Evolutionary conservation across 2,797 vertebrate species (phyloP).

Genomic region (Coilia nasus): DNA sequence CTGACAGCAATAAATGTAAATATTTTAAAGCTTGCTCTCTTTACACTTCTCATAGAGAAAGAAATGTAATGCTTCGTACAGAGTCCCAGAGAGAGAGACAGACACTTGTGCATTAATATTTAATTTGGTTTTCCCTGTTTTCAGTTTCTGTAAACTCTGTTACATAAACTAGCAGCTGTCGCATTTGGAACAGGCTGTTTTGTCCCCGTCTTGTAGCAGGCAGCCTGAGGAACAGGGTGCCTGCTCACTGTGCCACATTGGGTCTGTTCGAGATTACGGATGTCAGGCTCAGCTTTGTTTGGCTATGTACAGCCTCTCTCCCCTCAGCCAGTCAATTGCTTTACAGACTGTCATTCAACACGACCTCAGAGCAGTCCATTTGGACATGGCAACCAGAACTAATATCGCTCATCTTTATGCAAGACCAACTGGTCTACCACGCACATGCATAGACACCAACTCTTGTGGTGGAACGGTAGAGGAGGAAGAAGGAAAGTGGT

Average conservation of each 20-base stretch:
- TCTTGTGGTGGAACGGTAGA: neutral
- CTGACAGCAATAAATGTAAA: conserved; percentile 19
- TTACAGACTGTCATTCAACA: neutral
- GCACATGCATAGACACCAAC: neutral
- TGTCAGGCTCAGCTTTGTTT: neutral
- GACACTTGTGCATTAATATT: neutral
- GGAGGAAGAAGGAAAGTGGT: neutral
- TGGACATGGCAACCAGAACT: neutral
- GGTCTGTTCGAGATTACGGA: neutral
- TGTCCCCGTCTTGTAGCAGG: neutral
- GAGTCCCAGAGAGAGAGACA: neutral
- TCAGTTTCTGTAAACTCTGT: neutral
- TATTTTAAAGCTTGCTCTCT: conserved; percentile 32
- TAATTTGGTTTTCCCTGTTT: neutral
- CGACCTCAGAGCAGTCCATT: neutral
- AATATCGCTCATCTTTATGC: neutral
- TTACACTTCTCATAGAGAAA: neutral
- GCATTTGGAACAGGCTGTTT: neutral
- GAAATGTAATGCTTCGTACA: neutral
- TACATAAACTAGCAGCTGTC: conserved; percentile 16
- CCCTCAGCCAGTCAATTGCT: neutral
- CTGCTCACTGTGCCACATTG: neutral
- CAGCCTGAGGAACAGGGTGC: neutral
- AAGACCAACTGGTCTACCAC: neutral
- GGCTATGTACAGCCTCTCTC: neutral